phyloP scores from a whole-genome alignment of 2,797 vertebrate species.

The Cygnus olor region DNA sequence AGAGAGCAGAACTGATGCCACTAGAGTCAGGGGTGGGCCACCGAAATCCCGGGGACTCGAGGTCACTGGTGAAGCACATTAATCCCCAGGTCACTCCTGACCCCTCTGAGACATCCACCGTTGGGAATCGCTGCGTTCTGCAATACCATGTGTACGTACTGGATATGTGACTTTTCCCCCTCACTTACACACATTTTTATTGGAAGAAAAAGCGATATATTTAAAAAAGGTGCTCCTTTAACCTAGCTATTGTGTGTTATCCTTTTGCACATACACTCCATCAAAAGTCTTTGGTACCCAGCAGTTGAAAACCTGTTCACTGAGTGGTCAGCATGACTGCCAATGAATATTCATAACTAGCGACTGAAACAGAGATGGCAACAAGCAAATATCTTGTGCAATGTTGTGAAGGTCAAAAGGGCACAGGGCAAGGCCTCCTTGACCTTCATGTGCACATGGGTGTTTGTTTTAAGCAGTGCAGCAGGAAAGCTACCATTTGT shows the following conservation, averaged over 20 bases:
- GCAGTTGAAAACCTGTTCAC: neutral
- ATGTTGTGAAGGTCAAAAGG: neutral
- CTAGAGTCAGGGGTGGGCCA: too few species aligned
- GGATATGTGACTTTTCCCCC: accelerated
- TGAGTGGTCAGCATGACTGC: neutral
- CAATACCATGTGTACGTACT: accelerated
- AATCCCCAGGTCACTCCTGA: neutral
- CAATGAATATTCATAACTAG: neutral
- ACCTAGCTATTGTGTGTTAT: neutral
- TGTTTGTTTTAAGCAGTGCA: neutral
- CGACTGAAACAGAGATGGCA: neutral
- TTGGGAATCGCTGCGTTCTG: neutral
- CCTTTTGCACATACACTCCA: neutral
- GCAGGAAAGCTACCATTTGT: neutral
- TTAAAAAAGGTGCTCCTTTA: neutral
- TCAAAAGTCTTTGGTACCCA: neutral
- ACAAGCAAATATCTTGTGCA: neutral
- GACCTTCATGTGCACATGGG: neutral
- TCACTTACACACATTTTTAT: neutral
- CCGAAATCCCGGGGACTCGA: too few species aligned
- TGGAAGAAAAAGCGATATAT: neutral
- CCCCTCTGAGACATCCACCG: neutral
- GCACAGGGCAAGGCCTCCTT: neutral
- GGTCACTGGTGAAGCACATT: accelerated
- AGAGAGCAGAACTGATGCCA: neutral